Base-by-base conservation (phyloP, 2,797 vertebrate genomes). In the Enteromius unitaeniatus region DNA sequence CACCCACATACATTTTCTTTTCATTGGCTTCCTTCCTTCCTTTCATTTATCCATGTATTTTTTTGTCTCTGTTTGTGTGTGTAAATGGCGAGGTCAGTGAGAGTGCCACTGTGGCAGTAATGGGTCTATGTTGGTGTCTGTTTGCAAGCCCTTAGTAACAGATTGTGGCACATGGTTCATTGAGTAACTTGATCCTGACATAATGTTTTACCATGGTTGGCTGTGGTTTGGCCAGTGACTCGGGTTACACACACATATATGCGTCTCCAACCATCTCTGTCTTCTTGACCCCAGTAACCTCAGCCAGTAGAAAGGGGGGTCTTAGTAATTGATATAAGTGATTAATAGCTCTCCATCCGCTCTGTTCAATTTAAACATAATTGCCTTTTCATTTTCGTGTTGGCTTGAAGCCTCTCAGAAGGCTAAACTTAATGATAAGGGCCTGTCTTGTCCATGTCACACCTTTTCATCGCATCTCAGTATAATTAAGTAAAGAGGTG, bases 101-200 rank as follows among this genome's bases (percentile, higher is more conserved):
- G 86, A 83, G 87, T 87, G 82, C 88, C 75, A 62, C 80, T 81
- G 69, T 84, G 65, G 84, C 77, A 79, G 78, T 85, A 82, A 74
- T 68, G 81, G 77, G 79, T 78, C 69, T 69, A 84, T 84, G 40
- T 74, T 72, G 82, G 88, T 86, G 87, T 89, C 86, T 37, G 82
- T 86, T 89, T 88, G 85, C 86, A 83, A 72, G 72, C 81, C 65
- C 80, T 73, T 49, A 79, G 83, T 87, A 81, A 86, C 87, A 86
- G 86, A 88, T 89, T 90, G 88, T 84, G 87, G 81, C 68, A 28
- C 75, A 83, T 79, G 68, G 83, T 87, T 89, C 84, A 87, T 67
- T 83, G 73, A 84, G 89, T 89, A 90, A 89, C 75, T 80, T 74
- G 88, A 91, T 87, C 87, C 47, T 31, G 78, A 78, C 80, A 55